Evolutionary conservation across 2,113 vertebrate genomes (phyloP).

Genomic region (Colistium nudipinnis): DNA sequence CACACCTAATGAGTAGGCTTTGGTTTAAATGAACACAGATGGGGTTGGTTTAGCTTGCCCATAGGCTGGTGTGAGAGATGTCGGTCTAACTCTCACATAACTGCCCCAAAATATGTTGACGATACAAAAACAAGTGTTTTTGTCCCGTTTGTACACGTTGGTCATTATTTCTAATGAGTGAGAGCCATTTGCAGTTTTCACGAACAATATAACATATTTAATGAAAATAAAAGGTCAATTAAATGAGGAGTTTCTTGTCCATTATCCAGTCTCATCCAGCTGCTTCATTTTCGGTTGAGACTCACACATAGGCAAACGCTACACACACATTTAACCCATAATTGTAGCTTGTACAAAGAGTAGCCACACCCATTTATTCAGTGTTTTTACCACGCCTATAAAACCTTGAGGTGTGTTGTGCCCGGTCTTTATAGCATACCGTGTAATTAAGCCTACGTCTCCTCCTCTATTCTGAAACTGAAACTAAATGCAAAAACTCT

Average conservation of each 20-base stretch:
- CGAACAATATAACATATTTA: too few relatives aligned
- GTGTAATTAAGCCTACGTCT: constrained; percentile 48
- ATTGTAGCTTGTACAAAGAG: constrained; percentile 39
- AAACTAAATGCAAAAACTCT: not conserved
- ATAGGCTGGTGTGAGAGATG: not conserved
- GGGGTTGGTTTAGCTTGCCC: not conserved
- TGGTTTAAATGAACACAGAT: not conserved
- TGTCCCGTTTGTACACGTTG: too few relatives aligned
- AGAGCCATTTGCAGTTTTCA: too few relatives aligned
- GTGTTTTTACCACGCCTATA: constrained; percentile 53
- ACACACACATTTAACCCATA: constrained; percentile 51
- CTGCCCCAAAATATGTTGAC: too few relatives aligned
- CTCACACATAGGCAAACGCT: constrained; percentile 8
- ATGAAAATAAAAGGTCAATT: too few relatives aligned
- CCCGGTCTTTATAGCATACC: constrained; percentile 12
- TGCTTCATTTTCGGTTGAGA: constrained; percentile 37
- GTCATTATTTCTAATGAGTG: too few relatives aligned
- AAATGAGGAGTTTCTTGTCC: not conserved
- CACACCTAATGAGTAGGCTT: not conserved
- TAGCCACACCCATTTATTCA: constrained; percentile 50
- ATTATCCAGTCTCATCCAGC: constrained; percentile 3
- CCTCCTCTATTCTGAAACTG: constrained; percentile 10
- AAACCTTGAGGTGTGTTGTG: constrained; percentile 44
- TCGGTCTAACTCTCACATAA: not conserved
- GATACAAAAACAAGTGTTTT: too few relatives aligned